Conservation (phyloP, 2,113 vertebrate genomes). For the Macaca nemestrina region DNA sequence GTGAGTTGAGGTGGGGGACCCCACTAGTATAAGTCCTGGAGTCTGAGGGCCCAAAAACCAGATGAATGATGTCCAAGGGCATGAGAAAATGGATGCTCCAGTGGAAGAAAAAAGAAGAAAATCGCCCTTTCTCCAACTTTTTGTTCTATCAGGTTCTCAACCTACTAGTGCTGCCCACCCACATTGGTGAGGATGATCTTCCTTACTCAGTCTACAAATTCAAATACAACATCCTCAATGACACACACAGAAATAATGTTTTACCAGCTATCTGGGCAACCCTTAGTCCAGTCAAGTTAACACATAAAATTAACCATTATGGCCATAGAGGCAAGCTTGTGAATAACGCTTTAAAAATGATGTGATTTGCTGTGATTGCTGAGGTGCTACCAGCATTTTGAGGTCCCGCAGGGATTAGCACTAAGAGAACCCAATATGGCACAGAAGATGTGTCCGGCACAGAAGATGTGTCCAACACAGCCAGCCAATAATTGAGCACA, state of each 20-base stretch:
- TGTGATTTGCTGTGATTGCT: too few relatives aligned
- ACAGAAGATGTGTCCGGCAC: neutral
- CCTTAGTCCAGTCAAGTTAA: neutral
- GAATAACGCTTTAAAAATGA: neutral
- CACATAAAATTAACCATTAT: neutral
- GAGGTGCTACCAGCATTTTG: neutral
- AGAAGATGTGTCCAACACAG: neutral
- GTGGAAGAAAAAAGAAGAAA: neutral
- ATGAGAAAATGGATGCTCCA: neutral
- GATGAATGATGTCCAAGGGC: neutral
- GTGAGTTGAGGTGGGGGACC: neutral
- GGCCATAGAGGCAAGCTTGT: neutral
- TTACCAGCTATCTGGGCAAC: neutral
- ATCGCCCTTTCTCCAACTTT: fast-evolving
- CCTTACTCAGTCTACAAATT: neutral
- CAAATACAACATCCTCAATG: neutral
- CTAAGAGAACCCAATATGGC: neutral
- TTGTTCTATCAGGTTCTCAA: neutral
- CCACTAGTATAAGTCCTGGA: neutral
- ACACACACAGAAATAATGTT: neutral
- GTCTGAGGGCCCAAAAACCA: neutral
- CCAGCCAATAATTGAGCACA: neutral
- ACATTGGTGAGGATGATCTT: neutral
- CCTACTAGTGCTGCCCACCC: neutral
- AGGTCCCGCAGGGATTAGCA: neutral